These are phyloP conservation scores for Osedax fenrisi DNA, from an alignment of 2,888 invertebrate species.

Conservation along the genomic window DNA sequence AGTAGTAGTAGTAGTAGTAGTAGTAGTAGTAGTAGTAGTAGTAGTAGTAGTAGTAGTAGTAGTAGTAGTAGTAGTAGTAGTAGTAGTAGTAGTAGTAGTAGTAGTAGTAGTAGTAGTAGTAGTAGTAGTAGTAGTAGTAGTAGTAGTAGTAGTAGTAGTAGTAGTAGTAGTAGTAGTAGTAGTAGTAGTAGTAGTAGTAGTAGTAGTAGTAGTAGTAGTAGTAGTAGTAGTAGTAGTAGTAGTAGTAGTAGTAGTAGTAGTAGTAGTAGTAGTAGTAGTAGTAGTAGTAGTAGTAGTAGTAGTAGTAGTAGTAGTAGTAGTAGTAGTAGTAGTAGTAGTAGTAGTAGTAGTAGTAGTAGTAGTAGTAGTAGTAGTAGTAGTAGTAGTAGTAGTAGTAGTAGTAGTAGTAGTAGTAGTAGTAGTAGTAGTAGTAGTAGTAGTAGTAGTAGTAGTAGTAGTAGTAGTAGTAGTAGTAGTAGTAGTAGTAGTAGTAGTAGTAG, in stretches of 20 bases:
- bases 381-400: too few species aligned
- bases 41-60: conserved; percentile 7
- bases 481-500: too few species aligned
- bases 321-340: too few species aligned
- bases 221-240: conserved; percentile 7
- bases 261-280: conserved; percentile 2
- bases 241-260: conserved; percentile 4
- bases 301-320: too few species aligned
- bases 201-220: conserved; percentile 5
- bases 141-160: conserved; percentile 5
- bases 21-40: conserved; percentile 10
- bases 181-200: conserved; percentile 7
- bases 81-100: neutral
- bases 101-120: neutral
- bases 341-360: too few species aligned
- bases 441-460: too few species aligned
- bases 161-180: conserved; percentile 7
- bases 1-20: conserved; percentile 1
- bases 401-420: too few species aligned
- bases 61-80: conserved; percentile 4
- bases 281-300: neutral
- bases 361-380: too few species aligned
- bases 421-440: too few species aligned
- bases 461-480: too few species aligned
- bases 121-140: neutral